Evolutionary conservation across 35 echinoderm and acorn worm genomes (phyloP).

Genomic region (Lytechinus variegatus): DNA sequence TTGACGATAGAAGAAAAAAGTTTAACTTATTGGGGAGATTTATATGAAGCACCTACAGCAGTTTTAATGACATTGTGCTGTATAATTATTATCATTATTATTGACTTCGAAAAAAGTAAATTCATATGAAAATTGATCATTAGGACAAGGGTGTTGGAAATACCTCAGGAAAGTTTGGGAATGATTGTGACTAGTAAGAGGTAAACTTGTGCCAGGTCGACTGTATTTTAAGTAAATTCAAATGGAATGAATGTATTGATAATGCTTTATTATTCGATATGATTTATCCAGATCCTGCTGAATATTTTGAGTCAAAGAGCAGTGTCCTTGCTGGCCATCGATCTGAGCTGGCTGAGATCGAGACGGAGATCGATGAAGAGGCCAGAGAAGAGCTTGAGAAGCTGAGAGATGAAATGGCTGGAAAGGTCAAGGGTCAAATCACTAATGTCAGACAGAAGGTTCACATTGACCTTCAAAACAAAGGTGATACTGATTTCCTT

Average conservation of each 20-base stretch:
- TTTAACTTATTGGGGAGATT: no score
- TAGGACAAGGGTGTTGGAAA: no score
- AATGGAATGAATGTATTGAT: neutral
- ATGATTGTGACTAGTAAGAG: no score
- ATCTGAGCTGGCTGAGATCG: conserved; percentile 58
- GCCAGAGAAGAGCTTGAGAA: conserved; percentile 68
- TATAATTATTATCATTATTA: no score
- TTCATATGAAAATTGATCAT: no score
- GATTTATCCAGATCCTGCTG: conserved; percentile 64
- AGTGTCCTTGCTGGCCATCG: conserved; percentile 58
- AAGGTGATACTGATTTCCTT: conserved; percentile 53
- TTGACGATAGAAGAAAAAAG: no score
- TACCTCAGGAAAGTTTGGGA: no score
- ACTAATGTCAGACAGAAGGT: conserved; percentile 53
- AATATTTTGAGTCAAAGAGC: conserved; percentile 73
- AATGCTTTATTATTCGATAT: neutral
- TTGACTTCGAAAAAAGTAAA: no score
- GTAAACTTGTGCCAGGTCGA: no score
- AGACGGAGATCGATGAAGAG: conserved; percentile 75
- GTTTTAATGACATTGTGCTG: no score
- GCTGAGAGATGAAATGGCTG: conserved; percentile 60
- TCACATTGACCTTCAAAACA: conserved; percentile 61
- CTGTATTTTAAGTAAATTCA: no score
- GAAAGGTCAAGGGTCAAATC: conserved; percentile 70
- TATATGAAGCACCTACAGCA: no score